Evolutionary conservation across 2,797 vertebrate species (phyloP).

Genomic region (Eleutherodactylus coqui): DNA sequence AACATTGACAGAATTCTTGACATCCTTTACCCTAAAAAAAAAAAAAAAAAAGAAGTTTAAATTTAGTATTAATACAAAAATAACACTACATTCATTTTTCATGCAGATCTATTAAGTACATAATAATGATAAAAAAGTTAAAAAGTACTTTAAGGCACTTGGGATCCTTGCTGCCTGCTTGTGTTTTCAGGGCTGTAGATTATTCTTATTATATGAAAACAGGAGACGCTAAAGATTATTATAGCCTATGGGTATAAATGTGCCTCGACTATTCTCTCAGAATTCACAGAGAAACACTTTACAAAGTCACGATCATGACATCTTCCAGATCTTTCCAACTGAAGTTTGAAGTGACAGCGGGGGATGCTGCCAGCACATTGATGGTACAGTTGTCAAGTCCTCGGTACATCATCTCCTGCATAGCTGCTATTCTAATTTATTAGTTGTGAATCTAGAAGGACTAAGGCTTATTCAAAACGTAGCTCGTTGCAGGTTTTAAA

Average conservation of each 20-base stretch:
- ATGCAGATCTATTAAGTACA: too few relatives aligned
- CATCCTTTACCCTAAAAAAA: conserved; percentile 88
- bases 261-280: background rate
- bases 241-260: too few relatives aligned
- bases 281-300: background rate
- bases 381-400: too few relatives aligned
- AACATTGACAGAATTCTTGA: conserved; percentile 90
- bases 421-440: background rate
- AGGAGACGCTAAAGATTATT: too few relatives aligned
- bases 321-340: too few relatives aligned
- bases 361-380: background rate
- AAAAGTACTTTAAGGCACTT: too few relatives aligned
- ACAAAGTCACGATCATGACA: background rate
- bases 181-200: too few relatives aligned
- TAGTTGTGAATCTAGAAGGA: background rate
- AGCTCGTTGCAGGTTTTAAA: too few relatives aligned
- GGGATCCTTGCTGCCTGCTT: too few relatives aligned
- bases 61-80: background rate
- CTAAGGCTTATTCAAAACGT: background rate
- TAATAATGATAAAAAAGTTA: too few relatives aligned
- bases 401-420: too few relatives aligned
- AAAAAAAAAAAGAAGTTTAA: background rate
- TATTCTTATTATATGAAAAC: too few relatives aligned
- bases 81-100: background rate
- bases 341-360: background rate